Evolutionary conservation across 2,888 invertebrate species (phyloP), one percentile per base, ranked within the genome.

Genomic region (Ormyrus pomaceus): DNA sequence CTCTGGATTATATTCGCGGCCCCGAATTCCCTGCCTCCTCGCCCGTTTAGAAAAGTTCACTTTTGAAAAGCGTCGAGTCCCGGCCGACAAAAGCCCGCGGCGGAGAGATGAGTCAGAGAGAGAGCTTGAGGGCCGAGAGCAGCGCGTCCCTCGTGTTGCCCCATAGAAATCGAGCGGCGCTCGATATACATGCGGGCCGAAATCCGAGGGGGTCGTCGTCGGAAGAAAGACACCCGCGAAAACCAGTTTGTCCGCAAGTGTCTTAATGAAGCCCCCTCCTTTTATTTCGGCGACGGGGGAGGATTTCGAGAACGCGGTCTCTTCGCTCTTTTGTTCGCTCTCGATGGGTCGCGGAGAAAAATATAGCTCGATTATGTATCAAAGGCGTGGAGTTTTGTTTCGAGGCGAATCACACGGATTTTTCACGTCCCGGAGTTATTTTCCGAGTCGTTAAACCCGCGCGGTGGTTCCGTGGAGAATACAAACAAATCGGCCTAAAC

Each of bases 241-340:
- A 88, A 88, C 88, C 88, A 88, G 88, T 88, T 88, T 87, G 84
- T 85, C 84, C 86, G 75, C 75, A 86, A 84, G 83, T 82, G 77
- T 86, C 86, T 86, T 87, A 87, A 87, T 86, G 85, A 87, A 87
- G 34, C 85, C 84, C 84, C 83, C 79, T 53, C 55, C 70, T 65
- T 79, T 75, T 71, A 50, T 68, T 56, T 79, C 68, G 72, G 72
- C 69, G 79, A 79, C 75, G 75, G 71, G 79, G 79, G 75, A 70
- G 75, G 75, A 64, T 69, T 74, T 73, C 11, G 9, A 73, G 64
- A 79, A 64, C 50, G 56, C 19, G 48, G 61, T 19, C 61, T 50
- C 65, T 50, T 66, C 8, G 51, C 50, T 7, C 50, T 11, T 9
- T 7, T 10, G 34, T 51, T 48, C 51, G 55, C 45, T 68, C 59